Conservation (phyloP, 2,113 vertebrate species). For the Oryzias javanicus region DNA sequence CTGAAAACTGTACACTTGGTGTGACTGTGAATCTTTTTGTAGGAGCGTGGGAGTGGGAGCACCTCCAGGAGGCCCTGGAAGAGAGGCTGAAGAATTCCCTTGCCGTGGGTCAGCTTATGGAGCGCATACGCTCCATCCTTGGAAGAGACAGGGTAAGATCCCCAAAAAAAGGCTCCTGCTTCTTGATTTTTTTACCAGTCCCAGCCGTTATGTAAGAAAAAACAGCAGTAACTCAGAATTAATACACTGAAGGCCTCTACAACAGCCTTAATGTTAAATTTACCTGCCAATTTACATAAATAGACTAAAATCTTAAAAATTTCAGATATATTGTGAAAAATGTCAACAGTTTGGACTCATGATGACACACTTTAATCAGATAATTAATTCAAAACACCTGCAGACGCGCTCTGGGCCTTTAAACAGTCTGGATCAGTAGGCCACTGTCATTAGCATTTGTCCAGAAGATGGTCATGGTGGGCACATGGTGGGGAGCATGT, state of each 20-base stretch:
- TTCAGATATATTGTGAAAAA: too few relatives aligned
- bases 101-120: conserved; percentile 85
- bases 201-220: neutral
- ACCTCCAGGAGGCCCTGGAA: conserved; percentile 86
- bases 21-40: conserved; percentile 48
- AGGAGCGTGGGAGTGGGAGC: conserved; percentile 94
- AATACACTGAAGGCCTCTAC: conserved; percentile 6
- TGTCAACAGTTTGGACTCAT: too few relatives aligned
- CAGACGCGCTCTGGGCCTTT: too few relatives aligned
- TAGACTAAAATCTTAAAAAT: too few relatives aligned
- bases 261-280: too few relatives aligned
- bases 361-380: too few relatives aligned
- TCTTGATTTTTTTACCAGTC: neutral
- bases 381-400: too few relatives aligned
- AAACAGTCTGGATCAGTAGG: too few relatives aligned
- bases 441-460: too few relatives aligned
- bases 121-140: conserved; percentile 87
- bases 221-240: neutral
- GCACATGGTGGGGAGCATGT: too few relatives aligned
- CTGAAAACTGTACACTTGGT: conserved; percentile 18
- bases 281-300: too few relatives aligned
- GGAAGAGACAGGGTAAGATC: conserved; percentile 75
- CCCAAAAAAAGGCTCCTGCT: neutral
- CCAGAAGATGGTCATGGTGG: too few relatives aligned
- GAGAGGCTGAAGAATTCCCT: conserved; percentile 88